These are phyloP conservation scores for Acyrthosiphon pisum DNA, from an alignment of 1,140 invertebrate genomes.

Conservation along the genomic window DNA sequence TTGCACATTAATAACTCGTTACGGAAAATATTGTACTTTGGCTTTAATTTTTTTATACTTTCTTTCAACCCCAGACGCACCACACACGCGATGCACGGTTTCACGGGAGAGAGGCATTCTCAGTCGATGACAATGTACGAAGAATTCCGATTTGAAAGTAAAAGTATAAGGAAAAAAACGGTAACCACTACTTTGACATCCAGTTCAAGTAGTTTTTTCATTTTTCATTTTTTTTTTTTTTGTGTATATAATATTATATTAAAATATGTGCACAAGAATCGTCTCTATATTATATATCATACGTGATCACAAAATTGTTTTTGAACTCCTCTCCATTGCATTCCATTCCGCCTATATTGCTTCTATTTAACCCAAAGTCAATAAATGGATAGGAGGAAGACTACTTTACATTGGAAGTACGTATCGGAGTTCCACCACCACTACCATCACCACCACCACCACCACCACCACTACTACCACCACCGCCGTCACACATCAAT, in stretches of 20 bases:
- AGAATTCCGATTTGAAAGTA: neutral
- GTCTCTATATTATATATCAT: neutral
- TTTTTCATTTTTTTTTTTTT: too few relatives aligned
- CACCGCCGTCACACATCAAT: neutral
- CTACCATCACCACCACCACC: neutral
- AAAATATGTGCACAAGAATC: neutral
- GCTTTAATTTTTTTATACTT: conserved; percentile 43
- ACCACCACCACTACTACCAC: neutral
- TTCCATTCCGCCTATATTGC: neutral
- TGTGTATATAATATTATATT: neutral
- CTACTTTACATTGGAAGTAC: neutral
- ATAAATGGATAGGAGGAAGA: neutral
- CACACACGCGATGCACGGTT: neutral
- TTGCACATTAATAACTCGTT: conserved; percentile 57
- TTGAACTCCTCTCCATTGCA: neutral
- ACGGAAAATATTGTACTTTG: conserved; percentile 16
- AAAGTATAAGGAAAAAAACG: neutral
- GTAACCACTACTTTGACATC: neutral
- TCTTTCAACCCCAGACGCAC: neutral
- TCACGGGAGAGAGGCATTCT: neutral
- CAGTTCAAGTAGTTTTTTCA: neutral
- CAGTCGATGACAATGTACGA: neutral
- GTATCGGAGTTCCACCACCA: neutral
- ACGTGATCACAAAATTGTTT: neutral
- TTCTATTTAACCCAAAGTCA: neutral